Conservation (phyloP, 2,888 invertebrate species). For the Temnothorax rugatulus region DNA sequence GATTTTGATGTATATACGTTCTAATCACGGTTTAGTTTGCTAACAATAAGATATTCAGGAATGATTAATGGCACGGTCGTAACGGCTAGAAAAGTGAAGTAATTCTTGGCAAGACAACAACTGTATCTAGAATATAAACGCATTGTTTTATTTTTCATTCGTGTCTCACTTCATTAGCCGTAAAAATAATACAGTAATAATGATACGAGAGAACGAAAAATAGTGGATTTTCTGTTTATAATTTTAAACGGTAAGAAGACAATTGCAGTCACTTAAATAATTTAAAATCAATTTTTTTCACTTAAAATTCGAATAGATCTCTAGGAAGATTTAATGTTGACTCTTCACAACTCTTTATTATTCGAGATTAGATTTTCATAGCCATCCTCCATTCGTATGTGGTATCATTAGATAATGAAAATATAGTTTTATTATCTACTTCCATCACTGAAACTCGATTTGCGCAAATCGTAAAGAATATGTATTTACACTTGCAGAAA, state of each 20-base stretch:
- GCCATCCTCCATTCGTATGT: too few species aligned
- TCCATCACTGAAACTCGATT: too few species aligned
- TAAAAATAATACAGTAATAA: background rate
- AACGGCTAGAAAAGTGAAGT: background rate
- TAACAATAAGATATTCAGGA: background rate
- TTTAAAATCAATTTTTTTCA: background rate
- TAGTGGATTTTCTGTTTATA: background rate
- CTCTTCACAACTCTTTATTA: too few species aligned
- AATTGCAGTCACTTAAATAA: background rate
- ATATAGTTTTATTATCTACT: too few species aligned
- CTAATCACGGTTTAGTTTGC: background rate
- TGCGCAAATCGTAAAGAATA: too few species aligned
- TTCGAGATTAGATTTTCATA: too few species aligned
- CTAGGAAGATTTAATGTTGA: too few species aligned
- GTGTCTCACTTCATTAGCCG: background rate
- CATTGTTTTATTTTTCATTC: background rate
- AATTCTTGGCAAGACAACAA: conserved; percentile 22
- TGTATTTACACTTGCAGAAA: too few species aligned
- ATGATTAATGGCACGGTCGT: background rate
- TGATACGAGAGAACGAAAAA: too few species aligned
- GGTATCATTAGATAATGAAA: too few species aligned
- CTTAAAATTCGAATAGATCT: too few species aligned
- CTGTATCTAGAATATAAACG: conserved; percentile 4
- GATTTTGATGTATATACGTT: background rate
- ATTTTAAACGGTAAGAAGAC: background rate